Conservation (phyloP, 2,113 vertebrate species). For the Aleadryas rufinucha region DNA sequence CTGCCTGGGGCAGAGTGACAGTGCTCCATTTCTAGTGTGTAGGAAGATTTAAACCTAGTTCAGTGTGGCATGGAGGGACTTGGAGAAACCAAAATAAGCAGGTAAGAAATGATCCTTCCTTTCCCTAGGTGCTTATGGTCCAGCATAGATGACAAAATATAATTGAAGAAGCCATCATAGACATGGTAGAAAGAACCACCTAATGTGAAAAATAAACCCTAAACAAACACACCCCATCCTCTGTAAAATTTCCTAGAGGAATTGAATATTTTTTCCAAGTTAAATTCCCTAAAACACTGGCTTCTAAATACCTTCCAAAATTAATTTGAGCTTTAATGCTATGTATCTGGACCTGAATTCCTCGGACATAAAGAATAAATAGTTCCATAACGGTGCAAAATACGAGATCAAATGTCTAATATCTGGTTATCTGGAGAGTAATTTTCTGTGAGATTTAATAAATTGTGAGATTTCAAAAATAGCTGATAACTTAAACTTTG, state of each 20-base stretch:
- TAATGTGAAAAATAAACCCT: background rate
- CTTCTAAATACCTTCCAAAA: background rate
- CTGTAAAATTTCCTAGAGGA: background rate
- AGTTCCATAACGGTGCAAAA: background rate
- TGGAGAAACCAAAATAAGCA: slow-evolving; percentile 23
- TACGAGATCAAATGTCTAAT: background rate
- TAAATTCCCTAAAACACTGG: background rate
- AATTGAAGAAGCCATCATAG: background rate
- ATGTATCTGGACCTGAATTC: background rate
- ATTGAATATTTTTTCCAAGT: background rate
- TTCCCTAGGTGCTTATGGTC: background rate
- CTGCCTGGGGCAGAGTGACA: background rate
- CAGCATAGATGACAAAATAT: background rate
- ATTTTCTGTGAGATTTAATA: background rate
- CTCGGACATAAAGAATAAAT: background rate
- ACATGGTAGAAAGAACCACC: background rate
- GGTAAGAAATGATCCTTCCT: slow-evolving; percentile 22
- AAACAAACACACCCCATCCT: background rate
- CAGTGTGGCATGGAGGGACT: background rate
- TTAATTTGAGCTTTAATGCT: background rate
- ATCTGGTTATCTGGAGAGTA: background rate
- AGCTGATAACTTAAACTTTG: background rate
- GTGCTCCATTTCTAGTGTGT: background rate
- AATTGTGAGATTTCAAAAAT: background rate
- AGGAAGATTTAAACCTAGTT: background rate